Evolutionary conservation across 2,113 vertebrate species (phyloP), one percentile per base, ranked within the genome.

Genomic region (Phylloscopus trochiloides): DNA sequence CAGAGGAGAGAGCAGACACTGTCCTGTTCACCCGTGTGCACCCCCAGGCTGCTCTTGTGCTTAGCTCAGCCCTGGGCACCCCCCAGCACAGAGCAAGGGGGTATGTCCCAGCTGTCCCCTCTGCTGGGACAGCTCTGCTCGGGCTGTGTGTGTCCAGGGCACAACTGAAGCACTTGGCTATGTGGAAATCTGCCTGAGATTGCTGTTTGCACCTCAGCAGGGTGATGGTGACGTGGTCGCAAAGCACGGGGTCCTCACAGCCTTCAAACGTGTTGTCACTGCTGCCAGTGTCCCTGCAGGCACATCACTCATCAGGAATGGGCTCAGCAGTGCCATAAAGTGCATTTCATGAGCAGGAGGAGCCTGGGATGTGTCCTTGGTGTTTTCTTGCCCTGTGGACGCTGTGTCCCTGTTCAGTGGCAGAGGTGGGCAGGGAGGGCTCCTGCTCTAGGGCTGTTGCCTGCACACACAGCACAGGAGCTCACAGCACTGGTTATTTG

Each of bases 281-380:
- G 9, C 67, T n/a, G 19, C 47, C 67, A 25, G 32, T 21, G 82
- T 91, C 52, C 85, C 54, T 6, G 4, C 38, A 57, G 85, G 29
- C 81, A 52, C 5, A 22, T 75, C 74, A 14, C 52, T 74, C 31
- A 0, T 34, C 71, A 55, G 45, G 17, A 88, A 28, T 62, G 17
- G 94, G 55, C 73, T 84, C 77, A 31, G 48, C 50, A 89, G 84
- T 43, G 82, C 75, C 63, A 80, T 90, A 90, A 95, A 91, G 14
- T 43, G 74, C 71, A 51, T 90, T 88, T 90, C 18, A 70, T 2
- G 40, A 79, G 68, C 82, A 72, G 85, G 90, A 91, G 82, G 71
- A 76, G 61, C 43, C 61, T 18, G 54, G 48, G 48, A 65, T 21
- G 4, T 1, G 8, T 42, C 75, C 63, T 38, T 8, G 4, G 74